A percentile compares a stretch with the other conserved stretches of the same genome.
Conservation (phyloP, 2,113 vertebrate genomes). For the Triplophysa rosa region DNA sequence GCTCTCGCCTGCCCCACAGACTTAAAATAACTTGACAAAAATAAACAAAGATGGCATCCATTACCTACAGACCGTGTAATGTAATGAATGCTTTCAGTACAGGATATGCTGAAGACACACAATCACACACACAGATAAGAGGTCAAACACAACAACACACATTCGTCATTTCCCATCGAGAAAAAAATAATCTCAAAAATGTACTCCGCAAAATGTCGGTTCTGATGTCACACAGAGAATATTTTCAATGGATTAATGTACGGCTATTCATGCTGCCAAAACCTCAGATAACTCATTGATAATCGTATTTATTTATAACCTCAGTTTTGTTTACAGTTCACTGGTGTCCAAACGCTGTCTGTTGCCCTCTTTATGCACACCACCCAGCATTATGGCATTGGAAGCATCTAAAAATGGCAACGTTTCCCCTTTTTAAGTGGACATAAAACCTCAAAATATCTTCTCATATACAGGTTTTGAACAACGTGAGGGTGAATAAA, state of each 20-base stretch:
- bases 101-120: not conserved
- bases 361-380: slow-evolving; percentile 46
- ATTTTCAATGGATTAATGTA: not conserved
- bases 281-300: not conserved
- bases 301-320: not conserved
- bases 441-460: no score
- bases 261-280: not conserved
- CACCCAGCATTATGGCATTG: not conserved
- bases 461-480: no score
- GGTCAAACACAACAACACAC: not conserved
- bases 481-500: no score
- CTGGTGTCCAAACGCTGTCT: not conserved
- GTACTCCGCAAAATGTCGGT: not conserved
- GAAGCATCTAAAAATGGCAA: slow-evolving; percentile 56
- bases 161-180: not conserved
- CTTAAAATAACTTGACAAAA: not conserved
- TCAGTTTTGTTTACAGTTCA: slow-evolving; percentile 17
- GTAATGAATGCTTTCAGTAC: slow-evolving; percentile 16
- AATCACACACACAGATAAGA: not conserved
- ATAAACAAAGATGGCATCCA: not conserved
- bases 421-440: not conserved
- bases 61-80: not conserved
- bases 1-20: not conserved
- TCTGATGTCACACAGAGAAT: not conserved
- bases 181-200: not conserved